Evolutionary conservation across 53 echinoderm and acorn worm species (phyloP), one percentile per base, ranked within the genome.

Genomic region (Hippasteria phrygiana): DNA sequence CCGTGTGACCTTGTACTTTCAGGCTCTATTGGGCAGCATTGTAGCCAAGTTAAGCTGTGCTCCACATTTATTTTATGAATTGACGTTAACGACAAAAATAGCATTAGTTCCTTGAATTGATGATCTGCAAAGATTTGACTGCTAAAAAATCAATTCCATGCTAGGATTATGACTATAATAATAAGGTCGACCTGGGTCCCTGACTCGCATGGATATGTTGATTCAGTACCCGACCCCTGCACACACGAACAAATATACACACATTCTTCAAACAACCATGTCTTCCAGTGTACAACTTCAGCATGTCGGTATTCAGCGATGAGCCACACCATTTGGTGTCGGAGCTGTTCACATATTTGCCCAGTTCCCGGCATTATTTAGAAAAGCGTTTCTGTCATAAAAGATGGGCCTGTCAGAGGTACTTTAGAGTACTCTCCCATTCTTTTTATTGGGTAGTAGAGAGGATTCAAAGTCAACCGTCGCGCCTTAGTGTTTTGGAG

Each of bases 321-420:
- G 2, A 33, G 27, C 36, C 32, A 9, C 50, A 33, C 45, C 11
- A 4, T 13, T 47, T 67, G 35, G 37, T 67, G 1, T 13, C 13
- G 3, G 33, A 53, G 50, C 20, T 32, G 34, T 33, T 48, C 53
- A 76, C 33, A 76, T 76, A 53, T 76, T 76, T 31, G 34, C 76
- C 36, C 76, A 51, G 50, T 50, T 37, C 33, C 53, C 26, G 26
- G 26, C 22, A 76, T 76, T 47, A 46, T 75, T 75, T 75, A 34
- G 54, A 76, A 50, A 43, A 54, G 59, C 17, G 59, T 20, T 26
- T 3, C 54, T 54, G 54, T 54, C 54, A 54, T 16, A 46, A 45
- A 28, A 46, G 50, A 26, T 75, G 75, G 47, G 17, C 20, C 76
- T 34, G 7, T 53, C 31, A 53, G 34, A 76, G 34, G 48, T 32